Conservation (phyloP, 1,140 invertebrate species). For the Drosophila triauraria region DNA sequence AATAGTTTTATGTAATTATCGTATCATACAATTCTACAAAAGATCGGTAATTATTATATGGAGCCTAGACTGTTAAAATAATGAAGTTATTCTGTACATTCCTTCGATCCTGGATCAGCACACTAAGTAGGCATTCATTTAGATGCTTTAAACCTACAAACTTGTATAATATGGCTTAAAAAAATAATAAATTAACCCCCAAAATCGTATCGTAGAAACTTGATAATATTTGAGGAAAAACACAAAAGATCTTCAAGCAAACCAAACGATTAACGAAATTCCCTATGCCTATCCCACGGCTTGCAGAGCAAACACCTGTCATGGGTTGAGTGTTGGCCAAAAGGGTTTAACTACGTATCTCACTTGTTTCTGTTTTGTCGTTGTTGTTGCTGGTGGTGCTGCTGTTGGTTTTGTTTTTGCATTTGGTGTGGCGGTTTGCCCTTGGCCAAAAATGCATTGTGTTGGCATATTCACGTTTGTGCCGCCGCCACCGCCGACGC, state of each 20-base stretch:
- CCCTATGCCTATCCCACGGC: neutral
- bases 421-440: constrained; percentile 63
- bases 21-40: no score
- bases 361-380: constrained; percentile 56
- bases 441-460: constrained; percentile 81
- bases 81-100: no score
- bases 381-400: constrained; percentile 31
- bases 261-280: neutral
- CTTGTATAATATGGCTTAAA: no score
- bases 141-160: no score
- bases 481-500: constrained; percentile 32
- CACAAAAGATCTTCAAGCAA: neutral
- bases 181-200: no score
- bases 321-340: constrained; percentile 72
- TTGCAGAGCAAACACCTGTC: constrained; percentile 71
- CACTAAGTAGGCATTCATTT: no score
- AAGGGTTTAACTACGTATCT: constrained; percentile 81
- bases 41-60: no score
- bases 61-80: no score
- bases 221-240: neutral
- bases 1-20: no score
- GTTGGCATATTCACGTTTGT: constrained; percentile 52
- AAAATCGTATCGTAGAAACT: no score
- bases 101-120: no score
- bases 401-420: constrained; percentile 36